These are phyloP conservation scores for Tragelaphus eurycerus DNA, from an alignment of 2,797 vertebrate species.

Conservation along the genomic window DNA sequence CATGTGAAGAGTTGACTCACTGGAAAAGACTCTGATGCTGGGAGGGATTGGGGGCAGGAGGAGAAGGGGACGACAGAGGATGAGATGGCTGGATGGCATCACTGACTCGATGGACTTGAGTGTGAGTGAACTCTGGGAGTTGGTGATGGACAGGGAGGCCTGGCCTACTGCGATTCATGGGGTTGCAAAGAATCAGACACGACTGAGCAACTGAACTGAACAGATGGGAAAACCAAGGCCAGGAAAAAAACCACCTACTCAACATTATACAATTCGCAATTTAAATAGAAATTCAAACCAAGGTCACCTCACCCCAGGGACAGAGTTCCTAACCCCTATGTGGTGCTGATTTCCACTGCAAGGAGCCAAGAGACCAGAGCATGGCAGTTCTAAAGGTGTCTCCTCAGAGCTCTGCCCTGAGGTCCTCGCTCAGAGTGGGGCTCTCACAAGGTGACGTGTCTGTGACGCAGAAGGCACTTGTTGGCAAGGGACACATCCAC, in stretches of 20 bases:
- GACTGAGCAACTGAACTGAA: too few relatives aligned
- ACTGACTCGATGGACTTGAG: too few relatives aligned
- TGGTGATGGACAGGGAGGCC: too few relatives aligned
- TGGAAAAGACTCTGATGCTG: too few relatives aligned
- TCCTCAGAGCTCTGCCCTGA: neutral
- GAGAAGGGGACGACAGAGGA: too few relatives aligned
- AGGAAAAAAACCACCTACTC: neutral
- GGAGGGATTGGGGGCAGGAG: too few relatives aligned
- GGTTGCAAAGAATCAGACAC: too few relatives aligned
- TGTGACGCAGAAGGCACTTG: rapidly evolving
- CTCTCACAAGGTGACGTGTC: neutral
- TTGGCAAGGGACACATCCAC: neutral
- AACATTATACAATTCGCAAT: neutral
- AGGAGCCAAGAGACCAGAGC: neutral
- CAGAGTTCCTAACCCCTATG: neutral
- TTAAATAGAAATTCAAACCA: neutral
- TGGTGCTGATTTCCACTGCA: neutral
- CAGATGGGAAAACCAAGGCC: neutral
- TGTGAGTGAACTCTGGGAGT: too few relatives aligned
- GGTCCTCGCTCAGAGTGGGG: neutral
- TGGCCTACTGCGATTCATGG: too few relatives aligned
- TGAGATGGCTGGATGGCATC: too few relatives aligned
- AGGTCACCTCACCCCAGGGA: neutral
- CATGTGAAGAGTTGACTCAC: too few relatives aligned
- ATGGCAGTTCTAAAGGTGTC: neutral